A percentile compares a stretch with the other conserved stretches of the same genome.
Conservation (phyloP, 2,113 vertebrate species). For the Barnardius zonarius region DNA sequence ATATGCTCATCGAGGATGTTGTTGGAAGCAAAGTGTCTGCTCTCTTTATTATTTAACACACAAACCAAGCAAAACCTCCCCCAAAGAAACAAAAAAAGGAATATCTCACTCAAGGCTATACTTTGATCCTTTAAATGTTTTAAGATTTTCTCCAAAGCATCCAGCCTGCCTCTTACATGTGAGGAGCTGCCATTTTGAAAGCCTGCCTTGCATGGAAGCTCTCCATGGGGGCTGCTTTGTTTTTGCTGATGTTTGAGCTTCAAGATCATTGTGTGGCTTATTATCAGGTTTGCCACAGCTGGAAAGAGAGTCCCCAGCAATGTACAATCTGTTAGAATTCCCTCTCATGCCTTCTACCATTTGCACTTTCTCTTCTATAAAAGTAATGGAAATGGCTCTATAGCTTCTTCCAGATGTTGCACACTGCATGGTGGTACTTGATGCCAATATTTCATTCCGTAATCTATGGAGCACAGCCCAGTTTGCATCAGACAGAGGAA, state of each 20-base stretch:
- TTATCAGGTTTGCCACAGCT: conserved; percentile 54
- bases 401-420: conserved; percentile 59
- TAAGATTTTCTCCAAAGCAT: conserved; percentile 33
- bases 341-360: not conserved
- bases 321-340: conserved; percentile 61
- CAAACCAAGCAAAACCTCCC: not conserved
- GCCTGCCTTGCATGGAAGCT: conserved; percentile 3
- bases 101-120: not conserved
- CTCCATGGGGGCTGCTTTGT: conserved; percentile 35
- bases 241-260: conserved; percentile 58
- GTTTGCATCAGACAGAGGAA: not conserved
- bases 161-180: not conserved
- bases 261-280: conserved; percentile 38
- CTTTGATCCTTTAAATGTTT: conserved; percentile 45
- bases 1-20: not conserved
- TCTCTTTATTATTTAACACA: not conserved
- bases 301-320: conserved; percentile 25
- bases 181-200: conserved; percentile 53
- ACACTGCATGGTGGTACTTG: not conserved
- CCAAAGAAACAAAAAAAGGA: not conserved
- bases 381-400: conserved; percentile 50
- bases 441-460: conserved; percentile 34
- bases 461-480: not conserved
- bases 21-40: not conserved
- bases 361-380: conserved; percentile 47